phyloP scores from a whole-genome alignment of 1,140 invertebrate genomes.

The Conus betulinus region DNA sequence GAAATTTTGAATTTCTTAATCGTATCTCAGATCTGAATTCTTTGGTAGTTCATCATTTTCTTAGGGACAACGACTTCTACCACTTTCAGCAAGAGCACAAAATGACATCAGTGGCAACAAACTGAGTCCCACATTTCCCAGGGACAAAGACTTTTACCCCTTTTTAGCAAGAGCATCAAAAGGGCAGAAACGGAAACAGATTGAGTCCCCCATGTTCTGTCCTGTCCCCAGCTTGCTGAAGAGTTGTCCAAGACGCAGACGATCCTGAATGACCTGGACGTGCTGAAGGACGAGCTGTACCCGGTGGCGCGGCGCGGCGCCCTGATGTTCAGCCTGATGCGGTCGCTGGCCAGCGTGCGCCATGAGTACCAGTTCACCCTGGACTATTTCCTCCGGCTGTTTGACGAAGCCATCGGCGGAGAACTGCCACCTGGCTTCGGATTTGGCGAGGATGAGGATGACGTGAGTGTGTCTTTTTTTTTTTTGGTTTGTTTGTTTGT shows the following conservation, averaged over 20 bases:
- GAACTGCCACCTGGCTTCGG: conserved; percentile 61
- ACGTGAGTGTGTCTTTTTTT: conserved; percentile 36
- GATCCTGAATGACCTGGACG: conserved; percentile 66
- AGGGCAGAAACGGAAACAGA: no score
- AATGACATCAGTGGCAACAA: no score
- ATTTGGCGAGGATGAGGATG: conserved; percentile 49
- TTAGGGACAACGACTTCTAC: no score
- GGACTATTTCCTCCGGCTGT: conserved; percentile 67
- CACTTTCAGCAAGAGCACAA: no score
- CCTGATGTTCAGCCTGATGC: conserved; percentile 67
- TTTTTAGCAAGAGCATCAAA: no score
- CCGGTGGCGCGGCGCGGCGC: conserved; percentile 70
- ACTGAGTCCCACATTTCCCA: no score
- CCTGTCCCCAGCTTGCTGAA: conserved; percentile 60
- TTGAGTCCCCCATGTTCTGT: neutral
- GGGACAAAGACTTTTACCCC: no score
- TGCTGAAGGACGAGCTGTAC: conserved; percentile 70
- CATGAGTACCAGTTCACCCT: conserved; percentile 72
- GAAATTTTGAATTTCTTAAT: no score
- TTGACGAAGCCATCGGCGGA: conserved; percentile 72
- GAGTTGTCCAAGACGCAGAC: conserved; percentile 57
- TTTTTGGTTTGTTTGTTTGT: neutral
- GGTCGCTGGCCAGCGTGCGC: conserved; percentile 64
- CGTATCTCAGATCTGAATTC: no score
- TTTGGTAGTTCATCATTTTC: no score